phyloP scores from a whole-genome alignment of 2,888 invertebrate species.

The Pyralis farinalis region DNA sequence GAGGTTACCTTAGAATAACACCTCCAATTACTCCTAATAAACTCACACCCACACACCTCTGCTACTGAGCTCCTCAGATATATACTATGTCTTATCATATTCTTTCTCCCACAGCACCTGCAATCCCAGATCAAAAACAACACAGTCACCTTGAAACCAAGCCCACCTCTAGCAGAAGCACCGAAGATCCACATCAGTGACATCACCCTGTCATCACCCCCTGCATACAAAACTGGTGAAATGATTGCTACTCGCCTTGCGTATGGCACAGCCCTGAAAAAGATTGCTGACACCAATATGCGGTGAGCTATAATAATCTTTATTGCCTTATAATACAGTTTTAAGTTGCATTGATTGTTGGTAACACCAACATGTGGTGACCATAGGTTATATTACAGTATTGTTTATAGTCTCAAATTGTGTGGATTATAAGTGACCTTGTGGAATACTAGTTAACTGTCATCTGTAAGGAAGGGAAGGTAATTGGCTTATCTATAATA shows the following conservation, averaged over 20 bases:
- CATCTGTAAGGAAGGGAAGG: no score
- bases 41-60: no score
- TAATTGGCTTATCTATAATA: no score
- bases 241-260: conserved; percentile 94
- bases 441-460: no score
- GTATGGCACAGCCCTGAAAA: conserved; percentile 96
- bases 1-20: no score
- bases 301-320: conserved; percentile 31
- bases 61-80: no score
- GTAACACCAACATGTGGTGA: no score
- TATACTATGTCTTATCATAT: no score
- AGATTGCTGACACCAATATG: conserved; percentile 87
- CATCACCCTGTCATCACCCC: conserved; percentile 89
- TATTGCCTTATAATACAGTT: not conserved
- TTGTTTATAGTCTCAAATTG: not conserved
- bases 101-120: conserved; percentile 72
- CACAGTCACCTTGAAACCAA: conserved; percentile 82
- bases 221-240: conserved; percentile 89
- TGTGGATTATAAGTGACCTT: no score
- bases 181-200: conserved; percentile 83
- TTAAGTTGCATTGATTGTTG: no score
- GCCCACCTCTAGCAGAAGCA: conserved; percentile 85
- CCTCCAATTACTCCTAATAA: no score
- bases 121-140: conserved; percentile 85
- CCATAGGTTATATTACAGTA: no score